Conservation (phyloP, 2,797 vertebrate genomes). For the Myotis myotis region DNA sequence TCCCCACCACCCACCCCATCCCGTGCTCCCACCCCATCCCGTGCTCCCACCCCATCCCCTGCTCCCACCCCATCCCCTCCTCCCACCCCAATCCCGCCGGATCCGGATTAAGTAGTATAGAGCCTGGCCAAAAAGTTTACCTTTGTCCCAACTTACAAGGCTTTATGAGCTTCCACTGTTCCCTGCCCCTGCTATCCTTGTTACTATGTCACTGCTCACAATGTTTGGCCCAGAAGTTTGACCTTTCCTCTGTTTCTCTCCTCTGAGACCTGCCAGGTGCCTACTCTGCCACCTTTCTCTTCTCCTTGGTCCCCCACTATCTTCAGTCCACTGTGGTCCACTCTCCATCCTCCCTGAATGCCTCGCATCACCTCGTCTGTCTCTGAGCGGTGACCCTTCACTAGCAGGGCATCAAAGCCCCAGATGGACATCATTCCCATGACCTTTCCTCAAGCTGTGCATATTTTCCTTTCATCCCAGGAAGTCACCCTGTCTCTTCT, state of each 20-base stretch:
- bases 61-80: background rate
- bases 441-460: background rate
- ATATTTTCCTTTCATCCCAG: background rate
- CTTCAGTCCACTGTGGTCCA: background rate
- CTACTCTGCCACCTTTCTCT: background rate
- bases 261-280: background rate
- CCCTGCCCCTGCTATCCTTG: background rate
- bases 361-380: background rate
- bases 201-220: no score
- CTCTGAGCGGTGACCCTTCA: background rate
- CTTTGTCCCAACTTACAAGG: background rate
- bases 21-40: background rate
- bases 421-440: background rate
- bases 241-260: background rate
- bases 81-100: background rate
- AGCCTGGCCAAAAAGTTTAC: background rate
- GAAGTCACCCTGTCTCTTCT: background rate
- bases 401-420: background rate
- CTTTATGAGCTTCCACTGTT: background rate
- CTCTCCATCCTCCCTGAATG: background rate
- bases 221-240: background rate
- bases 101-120: background rate
- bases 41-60: accelerated
- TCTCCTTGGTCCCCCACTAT: accelerated
- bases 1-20: background rate